These are phyloP conservation scores for Vanessa cardui DNA, from an alignment of 2,888 invertebrate genomes.

Conservation along the genomic window DNA sequence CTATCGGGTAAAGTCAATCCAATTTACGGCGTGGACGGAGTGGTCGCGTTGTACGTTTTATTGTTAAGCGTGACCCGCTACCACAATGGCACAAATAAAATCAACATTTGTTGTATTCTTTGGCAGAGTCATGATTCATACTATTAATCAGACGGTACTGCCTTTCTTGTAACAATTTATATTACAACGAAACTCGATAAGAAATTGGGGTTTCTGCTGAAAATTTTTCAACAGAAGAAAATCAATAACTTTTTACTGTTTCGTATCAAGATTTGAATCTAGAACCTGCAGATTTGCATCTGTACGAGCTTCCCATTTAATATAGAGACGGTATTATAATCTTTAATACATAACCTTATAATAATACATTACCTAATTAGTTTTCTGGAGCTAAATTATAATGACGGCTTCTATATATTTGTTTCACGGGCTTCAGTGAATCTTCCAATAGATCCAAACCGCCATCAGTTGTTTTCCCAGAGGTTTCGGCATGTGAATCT, in stretches of 20 bases:
- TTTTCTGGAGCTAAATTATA: neutral
- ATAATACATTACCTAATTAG: too few species aligned
- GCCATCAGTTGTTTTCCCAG: constrained; percentile 1
- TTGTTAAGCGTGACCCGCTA: constrained; percentile 55
- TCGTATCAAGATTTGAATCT: too few species aligned
- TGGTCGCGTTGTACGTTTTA: constrained; percentile 61
- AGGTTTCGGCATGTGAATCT: neutral
- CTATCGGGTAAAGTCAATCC: constrained; percentile 52
- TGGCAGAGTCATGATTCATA: constrained; percentile 3
- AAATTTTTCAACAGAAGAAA: too few species aligned
- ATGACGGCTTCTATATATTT: neutral
- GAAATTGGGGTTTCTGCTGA: too few species aligned
- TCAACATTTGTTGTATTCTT: constrained; percentile 18
- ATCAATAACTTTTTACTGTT: too few species aligned
- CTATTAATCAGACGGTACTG: neutral
- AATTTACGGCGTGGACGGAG: constrained; percentile 66
- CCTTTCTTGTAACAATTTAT: neutral
- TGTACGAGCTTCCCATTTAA: too few species aligned
- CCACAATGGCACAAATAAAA: constrained; percentile 20
- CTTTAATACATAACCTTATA: too few species aligned
- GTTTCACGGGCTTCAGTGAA: neutral
- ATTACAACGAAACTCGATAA: too few species aligned
- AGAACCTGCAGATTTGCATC: too few species aligned
- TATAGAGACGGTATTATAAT: too few species aligned
- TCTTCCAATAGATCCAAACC: neutral